Evolutionary conservation across 2,888 invertebrate species (phyloP), one percentile per base, ranked within the genome.

Genomic region (Lordiphosa fenestrarum): DNA sequence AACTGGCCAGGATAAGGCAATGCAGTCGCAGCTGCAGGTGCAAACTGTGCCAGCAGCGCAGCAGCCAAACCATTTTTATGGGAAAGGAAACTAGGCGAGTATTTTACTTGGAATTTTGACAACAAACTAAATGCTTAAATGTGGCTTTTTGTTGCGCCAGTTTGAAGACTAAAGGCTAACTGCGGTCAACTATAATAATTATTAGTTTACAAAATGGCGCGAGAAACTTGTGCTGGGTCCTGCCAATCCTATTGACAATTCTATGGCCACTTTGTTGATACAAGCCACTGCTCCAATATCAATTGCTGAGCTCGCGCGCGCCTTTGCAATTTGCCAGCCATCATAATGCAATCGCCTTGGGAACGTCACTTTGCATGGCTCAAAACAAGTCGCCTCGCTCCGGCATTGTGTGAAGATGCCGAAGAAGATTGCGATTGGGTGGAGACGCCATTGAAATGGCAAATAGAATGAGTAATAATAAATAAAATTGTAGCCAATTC

Each of bases 401-500:
- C 5, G 30, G 30, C 30, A 30, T 30, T 30, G 30, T 30, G 7
- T 30, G 7, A 37, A 25, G 49, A 42, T 4, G 62, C 53, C 61
- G 53, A n/a, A n/a, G 38, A 10, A 49, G 65, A 63, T 62, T 63
- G 62, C 36, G 25, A 60, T 44, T 40, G 50, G 35, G 13, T 35
- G 36, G 19, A 39, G 38, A 19, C 25, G 55, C 69, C 60, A 75
- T 83, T 59, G 76, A 70, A 70, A 68, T 75, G 53, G 62, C 59
- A 76, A 76, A 81, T 66, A 73, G 64, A 78, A 83, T 50, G 69
- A 83, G 77, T 81, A 84, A 76, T 73, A 76, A 72, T 76, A 80
- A 80, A 84, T 86, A 82, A 78, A 84, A 84, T 84, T 82, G 73
- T 71, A 78, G 69, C 71, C 86, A 85, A 84, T 85, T 84, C 85